Evolutionary conservation across 2,113 vertebrate species (phyloP).

Genomic region (Sylvicapra grimmia): DNA sequence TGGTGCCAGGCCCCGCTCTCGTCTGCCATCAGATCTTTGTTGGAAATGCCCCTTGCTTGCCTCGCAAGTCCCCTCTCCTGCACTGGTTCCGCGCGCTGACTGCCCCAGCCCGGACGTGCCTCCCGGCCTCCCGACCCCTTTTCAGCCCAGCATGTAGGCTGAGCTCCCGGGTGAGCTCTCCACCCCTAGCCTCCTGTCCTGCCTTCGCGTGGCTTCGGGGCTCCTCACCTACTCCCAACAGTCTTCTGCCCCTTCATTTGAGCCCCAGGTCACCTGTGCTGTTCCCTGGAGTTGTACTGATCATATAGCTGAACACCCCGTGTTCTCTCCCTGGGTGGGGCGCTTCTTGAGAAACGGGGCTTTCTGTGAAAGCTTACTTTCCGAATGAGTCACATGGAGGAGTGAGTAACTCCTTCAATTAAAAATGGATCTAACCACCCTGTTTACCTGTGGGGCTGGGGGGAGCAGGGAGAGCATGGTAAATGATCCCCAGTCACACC

Average conservation of each 20-base stretch:
- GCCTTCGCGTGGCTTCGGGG: not conserved
- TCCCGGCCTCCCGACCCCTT: not conserved
- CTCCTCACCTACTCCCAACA: not conserved
- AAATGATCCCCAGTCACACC: no score
- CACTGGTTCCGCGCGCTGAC: not conserved
- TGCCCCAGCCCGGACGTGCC: not conserved
- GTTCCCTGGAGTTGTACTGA: not conserved
- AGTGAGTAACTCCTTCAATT: not conserved
- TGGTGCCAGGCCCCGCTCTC: not conserved
- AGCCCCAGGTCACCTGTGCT: fast-evolving
- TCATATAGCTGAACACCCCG: no score
- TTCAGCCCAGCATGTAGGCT: fast-evolving
- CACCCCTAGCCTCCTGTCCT: not conserved
- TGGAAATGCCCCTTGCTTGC: not conserved
- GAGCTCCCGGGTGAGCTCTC: not conserved
- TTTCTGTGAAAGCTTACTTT: not conserved
- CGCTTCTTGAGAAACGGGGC: not conserved
- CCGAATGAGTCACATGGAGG: fast-evolving
- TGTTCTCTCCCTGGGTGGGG: not conserved
- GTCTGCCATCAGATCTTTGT: not conserved
- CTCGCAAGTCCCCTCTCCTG: not conserved
- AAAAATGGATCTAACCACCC: not conserved
- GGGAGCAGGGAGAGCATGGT: no score
- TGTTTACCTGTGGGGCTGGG: not conserved
- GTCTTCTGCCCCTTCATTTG: not conserved